Evolutionary conservation across 2,113 vertebrate genomes (phyloP), one percentile per base, ranked within the genome.

Genomic region (Regulus satrapa): DNA sequence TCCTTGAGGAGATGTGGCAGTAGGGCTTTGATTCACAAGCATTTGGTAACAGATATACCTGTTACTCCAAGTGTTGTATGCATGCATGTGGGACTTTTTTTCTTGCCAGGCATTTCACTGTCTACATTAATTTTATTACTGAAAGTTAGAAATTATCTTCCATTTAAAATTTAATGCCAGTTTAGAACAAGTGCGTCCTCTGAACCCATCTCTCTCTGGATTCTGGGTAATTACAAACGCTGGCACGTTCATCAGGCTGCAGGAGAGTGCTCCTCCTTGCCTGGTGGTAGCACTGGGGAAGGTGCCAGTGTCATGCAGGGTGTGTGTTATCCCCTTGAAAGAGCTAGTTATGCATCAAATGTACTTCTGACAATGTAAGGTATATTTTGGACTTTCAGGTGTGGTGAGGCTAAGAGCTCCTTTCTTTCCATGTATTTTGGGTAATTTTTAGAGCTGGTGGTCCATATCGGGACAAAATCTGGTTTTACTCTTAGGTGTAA

Each of bases 201-300:
- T 38, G 72, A 72, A 40, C 4, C 34, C 14, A 6, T 25, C 26
- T 78, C 14, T 79, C 10, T 46, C 8, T 46, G 32, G 21, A 25
- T 63, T 51, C 48, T 36, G 13, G 48, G 58, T 59, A 21, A 20
- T 40, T 31, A 38, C 24, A 46, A 51, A 36, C 36, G 18, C 18
- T 46, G 26, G 23, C 17, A 32, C 2, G 0, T 21, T 48, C 31
- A 24, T 14, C 46, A 58, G 38, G 12, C 49, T 89, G 43, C 20
- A 29, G 0, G 1, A 51, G 18, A 55, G 11, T 32, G 10, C 40
- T 87, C 32, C 40, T 81, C 10, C 28, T 78, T 0, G 0, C 12
- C 38, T 26, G 8, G 6, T 78, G 36, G 8, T 40, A 10, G 8
- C 19, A 4, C 36, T 8, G 28, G 12, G 59, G 54, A 79, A 55